Percentiles rank a stretch among this genome's conserved stretches.
These are phyloP conservation scores for Lagria hirta DNA, from an alignment of 2,888 invertebrate genomes.

Conservation along the genomic window DNA sequence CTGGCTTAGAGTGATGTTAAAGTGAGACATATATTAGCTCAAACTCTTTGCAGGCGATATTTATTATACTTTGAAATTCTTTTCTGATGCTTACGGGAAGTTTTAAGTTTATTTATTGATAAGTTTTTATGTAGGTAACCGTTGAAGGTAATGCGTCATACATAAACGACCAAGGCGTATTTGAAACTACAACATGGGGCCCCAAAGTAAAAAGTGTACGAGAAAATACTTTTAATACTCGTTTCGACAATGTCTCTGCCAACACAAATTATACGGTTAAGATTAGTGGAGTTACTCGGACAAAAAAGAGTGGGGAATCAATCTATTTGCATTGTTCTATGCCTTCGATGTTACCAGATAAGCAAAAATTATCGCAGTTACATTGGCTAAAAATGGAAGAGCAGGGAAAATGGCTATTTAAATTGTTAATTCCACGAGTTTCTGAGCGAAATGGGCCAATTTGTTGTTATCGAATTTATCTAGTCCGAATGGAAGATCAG, in stretches of 20 bases:
- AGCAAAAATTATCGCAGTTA: conserved; percentile 61
- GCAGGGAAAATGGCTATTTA: conserved; percentile 71
- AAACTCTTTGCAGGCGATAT: conserved; percentile 4
- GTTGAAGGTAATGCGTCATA: conserved; percentile 61
- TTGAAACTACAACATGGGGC: conserved; percentile 60
- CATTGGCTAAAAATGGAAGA: conserved; percentile 66
- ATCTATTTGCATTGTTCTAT: conserved; percentile 68
- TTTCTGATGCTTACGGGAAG: conserved; percentile 19
- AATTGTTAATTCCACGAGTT: conserved; percentile 72
- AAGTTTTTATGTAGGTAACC: no score
- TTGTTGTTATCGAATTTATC: conserved; percentile 81
- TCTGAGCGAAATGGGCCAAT: conserved; percentile 86
- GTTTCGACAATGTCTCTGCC: conserved; percentile 71
- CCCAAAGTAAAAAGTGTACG: conserved; percentile 63
- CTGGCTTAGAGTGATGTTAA: no score
- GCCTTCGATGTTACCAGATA: conserved; percentile 70
- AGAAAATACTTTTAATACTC: conserved; percentile 55
- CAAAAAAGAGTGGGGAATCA: conserved; percentile 71
- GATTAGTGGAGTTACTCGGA: conserved; percentile 75
- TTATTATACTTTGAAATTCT: conserved; percentile 2
- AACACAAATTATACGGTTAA: conserved; percentile 83
- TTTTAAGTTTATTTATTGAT: conserved; percentile 53
- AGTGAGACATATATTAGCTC: background rate
- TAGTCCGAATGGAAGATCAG: conserved; percentile 69
- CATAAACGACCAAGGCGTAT: conserved; percentile 56